phyloP scores from a whole-genome alignment of 2,797 vertebrate genomes.

The Syngnathus rostellatus region DNA sequence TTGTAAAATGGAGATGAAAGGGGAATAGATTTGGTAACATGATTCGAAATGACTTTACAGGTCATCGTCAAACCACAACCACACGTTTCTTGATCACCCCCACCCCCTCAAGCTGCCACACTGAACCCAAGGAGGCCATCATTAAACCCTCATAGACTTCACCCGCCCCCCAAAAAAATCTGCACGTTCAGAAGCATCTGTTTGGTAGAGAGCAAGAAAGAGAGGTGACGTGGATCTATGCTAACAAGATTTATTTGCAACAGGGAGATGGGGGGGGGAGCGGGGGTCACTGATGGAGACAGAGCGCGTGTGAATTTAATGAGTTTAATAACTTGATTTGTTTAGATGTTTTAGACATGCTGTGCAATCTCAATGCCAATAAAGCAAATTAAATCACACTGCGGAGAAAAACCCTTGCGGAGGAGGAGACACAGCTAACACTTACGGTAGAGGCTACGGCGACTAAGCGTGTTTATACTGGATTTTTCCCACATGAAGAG shows the following conservation, averaged over 20 bases:
- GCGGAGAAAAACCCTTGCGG: constrained; percentile 12
- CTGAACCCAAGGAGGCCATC: constrained; percentile 25
- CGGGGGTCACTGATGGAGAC: not conserved
- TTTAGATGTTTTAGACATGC: constrained; percentile 27
- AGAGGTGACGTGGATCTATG: not conserved
- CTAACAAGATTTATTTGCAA: constrained; percentile 1
- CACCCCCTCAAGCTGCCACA: constrained; percentile 25
- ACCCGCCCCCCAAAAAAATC: constrained; percentile 13
- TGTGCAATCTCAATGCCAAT: constrained; percentile 25
- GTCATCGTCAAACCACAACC: constrained; percentile 22
- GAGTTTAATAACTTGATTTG: constrained; percentile 23
- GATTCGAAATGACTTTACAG: constrained; percentile 7
- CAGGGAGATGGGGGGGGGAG: not conserved
- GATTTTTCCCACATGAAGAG: not conserved
- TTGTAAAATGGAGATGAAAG: not conserved
- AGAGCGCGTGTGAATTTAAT: constrained; percentile 12
- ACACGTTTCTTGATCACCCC: constrained; percentile 2
- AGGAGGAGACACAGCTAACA: not conserved
- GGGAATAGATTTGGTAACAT: not conserved
- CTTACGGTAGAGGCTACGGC: constrained; percentile 20
- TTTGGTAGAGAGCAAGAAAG: not conserved
- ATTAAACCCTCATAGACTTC: constrained; percentile 28
- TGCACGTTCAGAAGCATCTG: not conserved
- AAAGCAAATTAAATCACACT: constrained; percentile 27
- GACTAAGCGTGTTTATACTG: constrained; percentile 3